Percentiles rank a stretch among this genome's conserved stretches.
Conservation (phyloP, 2,113 vertebrate species). For the Electrona antarctica region DNA sequence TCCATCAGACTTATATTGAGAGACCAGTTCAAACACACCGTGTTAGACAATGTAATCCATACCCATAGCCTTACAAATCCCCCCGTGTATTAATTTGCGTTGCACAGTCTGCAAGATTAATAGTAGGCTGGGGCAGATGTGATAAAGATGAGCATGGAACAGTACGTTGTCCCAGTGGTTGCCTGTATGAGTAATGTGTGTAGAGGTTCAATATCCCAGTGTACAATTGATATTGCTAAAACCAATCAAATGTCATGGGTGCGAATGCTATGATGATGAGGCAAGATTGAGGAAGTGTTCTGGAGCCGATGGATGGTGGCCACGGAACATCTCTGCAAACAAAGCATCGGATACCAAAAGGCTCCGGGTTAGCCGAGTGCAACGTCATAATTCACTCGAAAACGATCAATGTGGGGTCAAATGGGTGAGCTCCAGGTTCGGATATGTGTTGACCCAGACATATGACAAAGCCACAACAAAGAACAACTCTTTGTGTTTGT, state of each 20-base stretch:
- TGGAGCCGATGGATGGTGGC: conserved; percentile 15
- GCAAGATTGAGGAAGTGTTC: conserved; percentile 12
- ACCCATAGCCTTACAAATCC: conserved; percentile 62
- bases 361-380: background rate
- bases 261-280: conserved; percentile 32
- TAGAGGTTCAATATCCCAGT: conserved; percentile 34
- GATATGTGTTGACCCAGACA: background rate
- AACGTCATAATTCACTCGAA: background rate
- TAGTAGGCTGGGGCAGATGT: conserved; percentile 53
- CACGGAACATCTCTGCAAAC: background rate
- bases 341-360: conserved; percentile 9
- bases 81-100: conserved; percentile 62
- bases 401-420: conserved; percentile 17
- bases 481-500: conserved; percentile 1
- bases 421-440: background rate
- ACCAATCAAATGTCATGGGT: conserved; percentile 44
- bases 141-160: conserved; percentile 56
- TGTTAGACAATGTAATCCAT: conserved; percentile 67
- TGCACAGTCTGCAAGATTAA: conserved; percentile 67
- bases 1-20: conserved; percentile 53
- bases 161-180: conserved; percentile 55
- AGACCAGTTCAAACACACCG: conserved; percentile 58
- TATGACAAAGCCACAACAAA: background rate
- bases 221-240: conserved; percentile 61
- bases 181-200: conserved; percentile 56